Conservation (phyloP, 2,113 vertebrate species). For the Arenaria interpres region DNA sequence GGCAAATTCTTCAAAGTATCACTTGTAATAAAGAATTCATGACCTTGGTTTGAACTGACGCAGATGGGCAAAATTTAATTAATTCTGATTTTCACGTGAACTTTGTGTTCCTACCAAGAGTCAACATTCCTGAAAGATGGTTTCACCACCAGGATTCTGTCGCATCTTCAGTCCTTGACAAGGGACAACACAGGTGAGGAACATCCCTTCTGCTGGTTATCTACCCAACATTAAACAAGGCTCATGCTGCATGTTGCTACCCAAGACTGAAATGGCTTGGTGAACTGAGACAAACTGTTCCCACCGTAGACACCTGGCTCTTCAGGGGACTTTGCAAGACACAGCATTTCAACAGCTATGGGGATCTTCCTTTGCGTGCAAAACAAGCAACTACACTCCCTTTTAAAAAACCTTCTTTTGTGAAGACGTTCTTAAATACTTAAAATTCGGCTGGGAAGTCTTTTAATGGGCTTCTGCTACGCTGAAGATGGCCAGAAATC, state of each 20-base stretch:
- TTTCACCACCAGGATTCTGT: background rate
- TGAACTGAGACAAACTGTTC: background rate
- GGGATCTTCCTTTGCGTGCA: background rate
- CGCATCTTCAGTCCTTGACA: fast-evolving
- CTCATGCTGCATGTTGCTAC: background rate
- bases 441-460: background rate
- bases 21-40: background rate
- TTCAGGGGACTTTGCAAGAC: background rate
- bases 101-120: background rate
- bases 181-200: background rate
- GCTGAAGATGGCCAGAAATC: background rate
- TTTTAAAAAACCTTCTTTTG: background rate
- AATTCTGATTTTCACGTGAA: background rate
- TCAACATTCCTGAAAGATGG: background rate
- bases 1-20: slow-evolving; percentile 28
- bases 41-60: background rate
- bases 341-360: background rate
- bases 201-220: background rate
- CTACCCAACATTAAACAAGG: background rate
- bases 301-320: background rate
- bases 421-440: background rate
- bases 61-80: background rate
- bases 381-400: background rate
- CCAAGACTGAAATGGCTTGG: background rate
- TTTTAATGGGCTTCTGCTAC: background rate